Conservation (phyloP, 2,888 invertebrate genomes). For the Therioaphis trifolii region DNA sequence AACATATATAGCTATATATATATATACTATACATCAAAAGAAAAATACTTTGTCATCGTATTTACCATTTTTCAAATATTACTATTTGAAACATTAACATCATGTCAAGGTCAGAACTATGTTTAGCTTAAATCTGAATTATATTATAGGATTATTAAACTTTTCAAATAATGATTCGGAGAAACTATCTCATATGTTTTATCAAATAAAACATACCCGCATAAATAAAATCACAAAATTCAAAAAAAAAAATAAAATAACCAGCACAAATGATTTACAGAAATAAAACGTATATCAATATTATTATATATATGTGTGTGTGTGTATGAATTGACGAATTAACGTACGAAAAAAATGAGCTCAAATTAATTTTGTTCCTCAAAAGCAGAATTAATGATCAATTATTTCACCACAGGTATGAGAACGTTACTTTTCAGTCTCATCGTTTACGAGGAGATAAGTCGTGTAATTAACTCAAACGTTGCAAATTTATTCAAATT, state of each 20-base stretch:
- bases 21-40: neutral
- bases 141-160: neutral
- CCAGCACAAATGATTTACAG: neutral
- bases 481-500: neutral
- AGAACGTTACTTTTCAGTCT: neutral
- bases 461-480: too few species aligned
- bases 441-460: neutral
- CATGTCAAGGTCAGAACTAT: neutral
- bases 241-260: neutral
- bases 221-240: neutral
- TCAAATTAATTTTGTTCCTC: neutral
- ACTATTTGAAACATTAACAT: neutral
- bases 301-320: too few species aligned
- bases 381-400: neutral
- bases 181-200: neutral
- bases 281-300: neutral
- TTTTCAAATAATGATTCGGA: neutral
- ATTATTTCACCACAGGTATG: neutral
- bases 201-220: neutral
- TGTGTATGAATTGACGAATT: too few species aligned
- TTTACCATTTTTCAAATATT: neutral
- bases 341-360: neutral
- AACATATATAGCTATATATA: too few species aligned
- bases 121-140: neutral
- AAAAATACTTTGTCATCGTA: neutral